These are phyloP conservation scores for Ciconia maguari DNA, from an alignment of 2,113 vertebrate species.

Conservation along the genomic window DNA sequence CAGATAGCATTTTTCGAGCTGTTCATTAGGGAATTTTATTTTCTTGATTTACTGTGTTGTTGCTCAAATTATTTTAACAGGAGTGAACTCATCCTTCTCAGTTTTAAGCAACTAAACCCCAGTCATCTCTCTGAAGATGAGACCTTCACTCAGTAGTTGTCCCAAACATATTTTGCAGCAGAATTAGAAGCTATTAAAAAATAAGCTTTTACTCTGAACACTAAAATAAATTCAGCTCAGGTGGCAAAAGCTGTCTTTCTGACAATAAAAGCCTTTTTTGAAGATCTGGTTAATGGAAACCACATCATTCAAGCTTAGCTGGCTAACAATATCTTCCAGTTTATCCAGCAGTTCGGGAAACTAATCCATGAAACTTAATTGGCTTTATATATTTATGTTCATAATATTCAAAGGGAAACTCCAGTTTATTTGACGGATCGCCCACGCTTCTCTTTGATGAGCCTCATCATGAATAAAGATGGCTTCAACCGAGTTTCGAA, in stretches of 20 bases:
- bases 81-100: neutral
- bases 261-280: neutral
- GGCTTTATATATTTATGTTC: constrained; percentile 4
- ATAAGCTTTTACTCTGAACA: neutral
- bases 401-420: neutral
- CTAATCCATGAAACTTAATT: constrained; percentile 38
- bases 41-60: neutral
- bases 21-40: neutral
- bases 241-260: neutral
- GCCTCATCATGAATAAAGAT: constrained; percentile 17
- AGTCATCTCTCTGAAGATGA: neutral
- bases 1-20: neutral
- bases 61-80: neutral
- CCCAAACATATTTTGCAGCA: neutral
- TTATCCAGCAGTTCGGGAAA: neutral
- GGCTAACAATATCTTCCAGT: neutral
- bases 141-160: neutral
- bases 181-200: neutral
- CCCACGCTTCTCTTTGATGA: neutral
- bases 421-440: neutral
- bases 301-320: constrained; percentile 14
- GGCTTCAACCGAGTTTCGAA: neutral
- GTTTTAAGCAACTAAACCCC: neutral
- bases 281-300: neutral
- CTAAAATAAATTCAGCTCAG: neutral